These are phyloP conservation scores for Hirundichthys speculiger DNA, from an alignment of 2,113 vertebrate species.

Conservation along the genomic window DNA sequence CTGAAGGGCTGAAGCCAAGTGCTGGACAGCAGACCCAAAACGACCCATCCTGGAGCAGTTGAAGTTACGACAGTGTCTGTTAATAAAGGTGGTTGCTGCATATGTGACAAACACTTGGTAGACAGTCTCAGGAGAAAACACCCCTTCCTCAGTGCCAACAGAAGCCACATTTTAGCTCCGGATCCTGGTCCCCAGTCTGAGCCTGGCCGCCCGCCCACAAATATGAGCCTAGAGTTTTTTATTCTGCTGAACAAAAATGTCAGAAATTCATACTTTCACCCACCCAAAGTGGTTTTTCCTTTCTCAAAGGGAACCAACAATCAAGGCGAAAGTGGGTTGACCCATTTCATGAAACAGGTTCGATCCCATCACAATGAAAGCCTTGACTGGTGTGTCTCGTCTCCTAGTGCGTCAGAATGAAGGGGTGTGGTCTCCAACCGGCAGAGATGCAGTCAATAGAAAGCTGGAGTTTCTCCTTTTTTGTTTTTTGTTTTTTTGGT, in stretches of 20 bases:
- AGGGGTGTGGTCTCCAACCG: conserved; percentile 77
- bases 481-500: conserved; percentile 55
- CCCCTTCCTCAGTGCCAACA: conserved; percentile 59
- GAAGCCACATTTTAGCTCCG: conserved; percentile 23
- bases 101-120: conserved; percentile 52
- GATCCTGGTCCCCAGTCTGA: conserved; percentile 24
- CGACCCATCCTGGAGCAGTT: conserved; percentile 29
- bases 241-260: conserved; percentile 42
- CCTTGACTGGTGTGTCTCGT: conserved; percentile 70
- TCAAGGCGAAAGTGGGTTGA: conserved; percentile 46
- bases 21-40: conserved; percentile 56
- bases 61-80: conserved; percentile 38
- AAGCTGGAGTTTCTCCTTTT: conserved; percentile 77
- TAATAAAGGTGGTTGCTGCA: conserved; percentile 53
- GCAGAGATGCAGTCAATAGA: conserved; percentile 75
- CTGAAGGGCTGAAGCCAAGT: conserved; percentile 64
- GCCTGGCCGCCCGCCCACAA: conserved; percentile 14
- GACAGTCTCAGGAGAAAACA: conserved; percentile 51
- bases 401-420: conserved; percentile 70
- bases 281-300: conserved; percentile 69
- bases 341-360: conserved; percentile 27
- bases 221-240: conserved; percentile 28
- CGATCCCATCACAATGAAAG: conserved; percentile 22
- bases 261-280: conserved; percentile 35
- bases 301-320: conserved; percentile 55